Base-by-base conservation (phyloP, 2,113 vertebrate genomes). In the Xiphias gladius region DNA sequence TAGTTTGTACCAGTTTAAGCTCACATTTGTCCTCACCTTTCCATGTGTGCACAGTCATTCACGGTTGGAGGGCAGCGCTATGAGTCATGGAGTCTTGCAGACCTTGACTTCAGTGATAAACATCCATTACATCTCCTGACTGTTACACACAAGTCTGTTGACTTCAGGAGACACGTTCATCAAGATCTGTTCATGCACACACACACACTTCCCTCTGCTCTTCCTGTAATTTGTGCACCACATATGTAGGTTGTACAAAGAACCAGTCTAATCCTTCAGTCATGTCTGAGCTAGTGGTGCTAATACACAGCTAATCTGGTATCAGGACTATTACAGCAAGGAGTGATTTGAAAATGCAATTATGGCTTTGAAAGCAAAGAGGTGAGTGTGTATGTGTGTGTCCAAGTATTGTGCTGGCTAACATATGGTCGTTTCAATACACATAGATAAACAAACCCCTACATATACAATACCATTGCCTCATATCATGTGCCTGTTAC, bases 401-500 rank as follows among this genome's bases (percentile, higher is more conserved):
- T 61, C 5, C 32, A 32, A 72, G 73, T 74, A 22, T 73, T 41
- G 28, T 75, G 37, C 58, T 26, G 19, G 46, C 41, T 57, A 79
- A 86, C 82, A 83, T 89, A 86, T 78, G 86, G 57, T 78, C 30
- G 16, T 65, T 79, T 79, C 55, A 19, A 65, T 58, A 79, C 55
- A 82, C 26, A 75, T 24, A 78, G 35, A 26, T 65, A 73, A 58
- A 82, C 68, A 74, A 77, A 73, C 52, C 48, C 24, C 59, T 76
- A 62, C 68, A 65, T n/a, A 70, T 82, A 85, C 67, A 80, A 55
- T 83, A 50, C 73, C 76, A 61, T 87, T 82, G 82, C 86, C 82
- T 85, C 80, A 84, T 87, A 84, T 72, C n/a, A 72, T 90, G 64
- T 86, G 87, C 84, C 66, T 91, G 95, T 96, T 95, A 90, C 93